Conservation (phyloP, 1,140 invertebrate genomes). For the Nixonia krombeini region DNA sequence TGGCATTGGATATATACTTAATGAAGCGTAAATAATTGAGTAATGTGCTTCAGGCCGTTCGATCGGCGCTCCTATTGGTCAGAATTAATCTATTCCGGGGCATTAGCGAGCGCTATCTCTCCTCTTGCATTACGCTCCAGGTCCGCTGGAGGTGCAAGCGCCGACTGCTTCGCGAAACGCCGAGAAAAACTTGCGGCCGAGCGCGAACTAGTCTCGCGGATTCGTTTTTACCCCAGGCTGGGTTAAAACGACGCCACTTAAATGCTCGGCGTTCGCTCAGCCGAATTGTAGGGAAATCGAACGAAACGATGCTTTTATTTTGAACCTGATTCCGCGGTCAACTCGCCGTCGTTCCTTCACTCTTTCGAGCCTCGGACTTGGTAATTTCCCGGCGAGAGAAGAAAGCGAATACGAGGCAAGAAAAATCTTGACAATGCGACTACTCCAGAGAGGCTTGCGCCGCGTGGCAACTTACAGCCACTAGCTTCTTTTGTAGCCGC, state of each 20-base stretch:
- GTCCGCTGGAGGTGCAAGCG: no score
- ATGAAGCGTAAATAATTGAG: slow-evolving; percentile 74
- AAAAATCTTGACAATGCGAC: slow-evolving; percentile 3
- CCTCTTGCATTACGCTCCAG: slow-evolving; percentile 34
- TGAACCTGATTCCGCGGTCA: no score
- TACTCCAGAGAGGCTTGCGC: neutral
- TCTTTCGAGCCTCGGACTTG: no score
- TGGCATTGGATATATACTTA: slow-evolving; percentile 73
- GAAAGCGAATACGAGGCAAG: neutral
- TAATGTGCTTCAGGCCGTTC: slow-evolving; percentile 72
- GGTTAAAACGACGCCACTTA: no score
- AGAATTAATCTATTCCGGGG: slow-evolving; percentile 72
- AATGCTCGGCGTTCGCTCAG: no score
- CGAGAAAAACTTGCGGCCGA: no score
- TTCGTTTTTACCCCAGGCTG: no score
- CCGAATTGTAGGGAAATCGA: no score
- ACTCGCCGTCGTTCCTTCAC: neutral
- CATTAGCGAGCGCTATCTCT: slow-evolving; percentile 68
- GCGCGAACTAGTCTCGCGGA: no score
- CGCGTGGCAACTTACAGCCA: neutral
- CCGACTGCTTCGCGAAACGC: no score
- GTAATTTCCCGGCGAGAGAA: neutral
- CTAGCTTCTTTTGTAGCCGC: neutral
- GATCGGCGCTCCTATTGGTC: slow-evolving; percentile 71
- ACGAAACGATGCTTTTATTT: no score